These are phyloP conservation scores for Sebastes vulpes DNA, from an alignment of 2,797 vertebrate genomes.

Conservation along the genomic window DNA sequence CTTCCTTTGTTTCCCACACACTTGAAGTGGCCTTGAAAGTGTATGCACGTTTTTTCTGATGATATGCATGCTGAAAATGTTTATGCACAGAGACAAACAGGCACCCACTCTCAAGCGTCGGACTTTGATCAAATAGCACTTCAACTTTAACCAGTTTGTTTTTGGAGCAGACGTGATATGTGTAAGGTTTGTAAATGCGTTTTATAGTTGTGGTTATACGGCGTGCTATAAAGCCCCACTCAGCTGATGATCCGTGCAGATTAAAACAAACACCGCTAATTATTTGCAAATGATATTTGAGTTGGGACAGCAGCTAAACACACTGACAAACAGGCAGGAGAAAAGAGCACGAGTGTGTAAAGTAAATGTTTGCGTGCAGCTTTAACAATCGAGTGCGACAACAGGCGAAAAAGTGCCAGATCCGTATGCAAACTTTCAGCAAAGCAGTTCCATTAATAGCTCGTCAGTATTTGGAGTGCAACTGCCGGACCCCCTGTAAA, in stretches of 20 bases:
- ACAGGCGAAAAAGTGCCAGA: not conserved
- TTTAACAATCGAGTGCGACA: not conserved
- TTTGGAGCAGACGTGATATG: not conserved
- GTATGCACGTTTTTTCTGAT: not conserved
- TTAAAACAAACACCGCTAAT: constrained; percentile 48
- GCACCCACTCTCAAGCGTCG: rapidly evolving
- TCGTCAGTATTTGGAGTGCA: constrained; percentile 15
- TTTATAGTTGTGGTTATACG: not conserved
- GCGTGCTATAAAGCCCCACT: not conserved
- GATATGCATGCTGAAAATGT: not conserved
- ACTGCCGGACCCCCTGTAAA: constrained; percentile 15
- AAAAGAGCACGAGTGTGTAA: not conserved
- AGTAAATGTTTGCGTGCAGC: constrained; percentile 31
- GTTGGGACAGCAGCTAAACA: constrained; percentile 9
- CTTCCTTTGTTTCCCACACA: not conserved
- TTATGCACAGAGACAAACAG: not conserved
- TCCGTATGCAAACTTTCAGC: constrained; percentile 14
- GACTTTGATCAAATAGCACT: not conserved
- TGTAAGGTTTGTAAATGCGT: not conserved
- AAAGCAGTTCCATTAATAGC: constrained; percentile 26
- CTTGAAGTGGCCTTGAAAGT: not conserved
- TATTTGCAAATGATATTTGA: constrained; percentile 47
- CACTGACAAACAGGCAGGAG: constrained; percentile 10
- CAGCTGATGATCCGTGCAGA: constrained; percentile 32
- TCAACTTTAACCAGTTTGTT: not conserved